Percentiles rank a stretch among this genome's conserved stretches.
These are phyloP conservation scores for Gobio gobio DNA, from an alignment of 2,113 vertebrate species.

Conservation along the genomic window DNA sequence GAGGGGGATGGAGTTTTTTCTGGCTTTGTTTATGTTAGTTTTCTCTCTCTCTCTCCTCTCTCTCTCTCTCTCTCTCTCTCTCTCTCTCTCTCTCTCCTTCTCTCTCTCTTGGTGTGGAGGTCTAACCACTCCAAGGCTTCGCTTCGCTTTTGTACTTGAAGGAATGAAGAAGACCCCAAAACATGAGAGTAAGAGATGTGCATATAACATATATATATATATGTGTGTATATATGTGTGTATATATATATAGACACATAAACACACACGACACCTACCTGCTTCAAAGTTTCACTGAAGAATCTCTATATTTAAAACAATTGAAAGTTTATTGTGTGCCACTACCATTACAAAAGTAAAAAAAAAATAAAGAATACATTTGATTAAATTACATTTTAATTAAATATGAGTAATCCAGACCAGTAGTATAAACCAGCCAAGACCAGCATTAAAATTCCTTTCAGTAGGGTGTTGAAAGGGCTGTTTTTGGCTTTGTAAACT, in stretches of 20 bases:
- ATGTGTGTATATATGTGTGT: no score
- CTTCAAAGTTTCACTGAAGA: neutral
- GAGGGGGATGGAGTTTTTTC: constrained; percentile 18
- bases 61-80: neutral
- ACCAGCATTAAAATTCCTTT: neutral
- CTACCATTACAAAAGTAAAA: neutral
- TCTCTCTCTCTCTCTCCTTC: neutral
- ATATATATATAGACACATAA: no score
- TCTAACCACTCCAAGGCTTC: neutral
- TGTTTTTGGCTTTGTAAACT: constrained; percentile 56
- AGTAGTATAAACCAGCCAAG: neutral
- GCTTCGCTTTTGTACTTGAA: neutral
- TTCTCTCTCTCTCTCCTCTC: neutral
- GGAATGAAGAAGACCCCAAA: neutral
- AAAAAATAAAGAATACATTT: neutral
- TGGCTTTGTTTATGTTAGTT: constrained; percentile 30
- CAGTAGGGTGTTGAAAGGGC: constrained; percentile 22
- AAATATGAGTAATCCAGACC: neutral
- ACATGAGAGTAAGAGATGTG: neutral
- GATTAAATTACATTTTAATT: neutral
- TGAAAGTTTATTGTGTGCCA: neutral
- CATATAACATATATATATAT: no score
- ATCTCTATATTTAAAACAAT: neutral
- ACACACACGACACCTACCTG: neutral
- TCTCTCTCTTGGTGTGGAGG: neutral